phyloP scores from a whole-genome alignment of 2,888 invertebrate species.

The Flexamia atlantica region DNA sequence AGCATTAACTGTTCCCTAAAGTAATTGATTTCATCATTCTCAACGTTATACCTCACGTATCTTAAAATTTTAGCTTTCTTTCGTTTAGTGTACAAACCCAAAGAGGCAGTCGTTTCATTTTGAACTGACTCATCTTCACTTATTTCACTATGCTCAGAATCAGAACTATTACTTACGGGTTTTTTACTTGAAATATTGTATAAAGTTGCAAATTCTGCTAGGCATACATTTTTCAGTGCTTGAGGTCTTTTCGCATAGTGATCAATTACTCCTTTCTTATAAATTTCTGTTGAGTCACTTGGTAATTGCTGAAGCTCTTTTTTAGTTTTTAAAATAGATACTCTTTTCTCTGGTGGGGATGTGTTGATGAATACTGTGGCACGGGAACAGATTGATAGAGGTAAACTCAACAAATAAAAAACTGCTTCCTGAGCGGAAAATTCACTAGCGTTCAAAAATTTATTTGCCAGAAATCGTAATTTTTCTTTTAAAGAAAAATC shows the following conservation, averaged over 20 bases:
- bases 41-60: conserved; percentile 35
- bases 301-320: conserved; percentile 5
- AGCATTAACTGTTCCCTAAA: conserved; percentile 51
- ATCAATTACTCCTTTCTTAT: conserved; percentile 67
- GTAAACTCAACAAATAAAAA: conserved; percentile 64
- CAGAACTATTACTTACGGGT: neutral
- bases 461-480: conserved; percentile 66
- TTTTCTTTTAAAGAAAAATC: conserved; percentile 69
- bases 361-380: neutral
- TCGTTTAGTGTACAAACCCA: neutral
- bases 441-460: conserved; percentile 69
- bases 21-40: conserved; percentile 46
- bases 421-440: conserved; percentile 70
- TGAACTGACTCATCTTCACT: neutral
- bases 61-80: conserved; percentile 48
- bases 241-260: conserved; percentile 70
- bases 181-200: conserved; percentile 54
- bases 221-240: conserved; percentile 69
- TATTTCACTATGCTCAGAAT: conserved; percentile 1
- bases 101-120: neutral
- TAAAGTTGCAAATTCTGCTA: conserved; percentile 70
- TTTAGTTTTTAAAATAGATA: neutral
- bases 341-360: conserved; percentile 4
- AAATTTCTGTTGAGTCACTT: conserved; percentile 37
- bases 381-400: neutral